Percentiles rank a stretch among this genome's conserved stretches.
These are phyloP conservation scores for Coccyzus lansbergi DNA, from an alignment of 2,797 vertebrate genomes.

Conservation along the genomic window DNA sequence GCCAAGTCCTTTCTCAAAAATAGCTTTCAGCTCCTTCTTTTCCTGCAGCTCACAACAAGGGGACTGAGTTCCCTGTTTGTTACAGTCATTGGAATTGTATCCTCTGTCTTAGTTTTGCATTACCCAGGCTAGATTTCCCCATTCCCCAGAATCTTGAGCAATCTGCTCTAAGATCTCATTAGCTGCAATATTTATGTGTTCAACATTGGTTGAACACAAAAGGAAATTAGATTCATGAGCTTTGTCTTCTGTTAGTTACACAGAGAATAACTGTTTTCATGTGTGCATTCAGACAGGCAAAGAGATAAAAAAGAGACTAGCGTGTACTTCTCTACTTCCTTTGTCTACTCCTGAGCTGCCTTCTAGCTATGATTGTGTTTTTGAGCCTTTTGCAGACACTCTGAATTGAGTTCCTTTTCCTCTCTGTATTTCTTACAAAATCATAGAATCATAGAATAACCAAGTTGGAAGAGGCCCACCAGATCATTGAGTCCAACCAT, in stretches of 20 bases:
- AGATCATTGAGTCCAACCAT: too few relatives aligned
- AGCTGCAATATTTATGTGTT: neutral
- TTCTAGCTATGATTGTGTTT: neutral
- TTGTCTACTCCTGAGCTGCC: neutral
- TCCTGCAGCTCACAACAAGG: neutral
- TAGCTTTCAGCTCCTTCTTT: neutral
- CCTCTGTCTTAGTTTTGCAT: neutral
- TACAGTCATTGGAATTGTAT: neutral
- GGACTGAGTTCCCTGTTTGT: neutral
- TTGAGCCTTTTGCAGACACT: neutral
- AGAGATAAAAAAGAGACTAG: neutral
- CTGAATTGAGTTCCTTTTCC: neutral
- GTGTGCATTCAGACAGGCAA: neutral
- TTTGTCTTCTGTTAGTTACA: neutral
- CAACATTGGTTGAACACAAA: neutral
- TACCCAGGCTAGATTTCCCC: neutral
- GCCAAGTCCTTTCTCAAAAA: neutral
- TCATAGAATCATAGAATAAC: too few relatives aligned
- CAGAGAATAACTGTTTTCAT: neutral
- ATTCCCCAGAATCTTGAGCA: neutral
- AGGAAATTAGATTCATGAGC: neutral
- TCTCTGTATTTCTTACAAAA: neutral
- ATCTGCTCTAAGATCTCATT: neutral
- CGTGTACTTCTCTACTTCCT: neutral
- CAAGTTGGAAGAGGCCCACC: too few relatives aligned